phyloP scores from a whole-genome alignment of 2,888 invertebrate genomes.

The Cordilura impudica region DNA sequence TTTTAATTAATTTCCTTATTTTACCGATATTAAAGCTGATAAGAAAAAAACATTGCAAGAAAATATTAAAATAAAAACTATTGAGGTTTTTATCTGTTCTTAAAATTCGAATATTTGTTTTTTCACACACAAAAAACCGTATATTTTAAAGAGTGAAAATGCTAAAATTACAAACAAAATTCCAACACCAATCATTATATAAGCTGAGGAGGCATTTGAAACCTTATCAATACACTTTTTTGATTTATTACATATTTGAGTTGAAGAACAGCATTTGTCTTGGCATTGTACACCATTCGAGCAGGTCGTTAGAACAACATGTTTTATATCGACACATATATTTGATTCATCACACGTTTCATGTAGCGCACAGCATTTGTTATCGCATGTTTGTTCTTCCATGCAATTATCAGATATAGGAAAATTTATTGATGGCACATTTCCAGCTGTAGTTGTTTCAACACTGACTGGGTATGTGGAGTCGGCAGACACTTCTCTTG shows the following conservation, averaged over 20 bases:
- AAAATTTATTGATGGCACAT: too few species aligned
- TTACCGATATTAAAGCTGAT: neutral
- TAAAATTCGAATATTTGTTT: neutral
- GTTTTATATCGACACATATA: too few species aligned
- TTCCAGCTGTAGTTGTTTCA: too few species aligned
- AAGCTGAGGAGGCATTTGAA: neutral
- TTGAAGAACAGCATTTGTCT: neutral
- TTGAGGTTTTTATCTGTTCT: too few species aligned
- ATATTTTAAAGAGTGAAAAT: conserved; percentile 20
- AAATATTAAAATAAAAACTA: too few species aligned
- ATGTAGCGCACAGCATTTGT: neutral
- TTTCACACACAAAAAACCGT: conserved; percentile 15
- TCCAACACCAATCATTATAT: conserved; percentile 9
- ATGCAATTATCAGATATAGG: too few species aligned
- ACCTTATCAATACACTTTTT: neutral
- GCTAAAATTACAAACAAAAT: neutral
- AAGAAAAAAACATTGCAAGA: conserved; percentile 5
- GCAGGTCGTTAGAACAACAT: too few species aligned
- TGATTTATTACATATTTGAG: neutral
- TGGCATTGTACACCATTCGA: too few species aligned
- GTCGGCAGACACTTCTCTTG: too few species aligned
- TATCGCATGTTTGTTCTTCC: neutral
- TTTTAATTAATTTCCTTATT: too few species aligned
- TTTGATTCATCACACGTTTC: neutral
- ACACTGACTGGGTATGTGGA: too few species aligned